phyloP scores from a whole-genome alignment of 2,888 invertebrate species.

The Synergus japonicus region DNA sequence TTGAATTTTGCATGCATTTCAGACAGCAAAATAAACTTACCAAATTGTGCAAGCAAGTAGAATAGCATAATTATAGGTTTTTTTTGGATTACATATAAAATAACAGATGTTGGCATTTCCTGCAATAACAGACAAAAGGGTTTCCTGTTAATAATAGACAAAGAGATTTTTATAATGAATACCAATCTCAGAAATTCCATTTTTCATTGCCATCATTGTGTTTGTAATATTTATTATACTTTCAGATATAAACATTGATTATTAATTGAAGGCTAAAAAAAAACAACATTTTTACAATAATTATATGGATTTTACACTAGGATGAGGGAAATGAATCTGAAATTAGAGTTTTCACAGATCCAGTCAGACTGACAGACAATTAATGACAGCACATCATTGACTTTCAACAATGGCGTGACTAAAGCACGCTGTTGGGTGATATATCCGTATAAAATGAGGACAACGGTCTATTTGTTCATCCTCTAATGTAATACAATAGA shows the following conservation, averaged over 20 bases:
- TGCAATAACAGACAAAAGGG: not conserved
- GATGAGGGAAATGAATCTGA: not conserved
- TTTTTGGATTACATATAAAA: not conserved
- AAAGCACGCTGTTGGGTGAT: conserved; percentile 45
- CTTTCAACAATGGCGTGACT: conserved; percentile 57
- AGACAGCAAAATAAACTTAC: not conserved
- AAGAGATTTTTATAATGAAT: not conserved
- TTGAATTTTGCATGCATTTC: not conserved
- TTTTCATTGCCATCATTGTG: not conserved
- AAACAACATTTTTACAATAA: no score
- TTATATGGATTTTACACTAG: no score
- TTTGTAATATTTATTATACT: not conserved
- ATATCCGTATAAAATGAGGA: not conserved
- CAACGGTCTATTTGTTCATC: conserved; percentile 8
- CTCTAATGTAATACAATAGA: not conserved
- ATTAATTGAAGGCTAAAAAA: no score
- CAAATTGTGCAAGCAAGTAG: not conserved
- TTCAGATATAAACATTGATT: not conserved
- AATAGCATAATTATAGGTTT: not conserved
- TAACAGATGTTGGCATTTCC: conserved; percentile 5
- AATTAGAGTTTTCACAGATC: not conserved
- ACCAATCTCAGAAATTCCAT: not conserved
- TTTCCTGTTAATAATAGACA: conserved; percentile 14
- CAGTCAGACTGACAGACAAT: conserved; percentile 15
- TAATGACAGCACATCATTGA: conserved; percentile 53